Evolutionary conservation across 2,113 vertebrate species (phyloP), one percentile per base, ranked within the genome.

Genomic region (Tricholaema leucomelas): DNA sequence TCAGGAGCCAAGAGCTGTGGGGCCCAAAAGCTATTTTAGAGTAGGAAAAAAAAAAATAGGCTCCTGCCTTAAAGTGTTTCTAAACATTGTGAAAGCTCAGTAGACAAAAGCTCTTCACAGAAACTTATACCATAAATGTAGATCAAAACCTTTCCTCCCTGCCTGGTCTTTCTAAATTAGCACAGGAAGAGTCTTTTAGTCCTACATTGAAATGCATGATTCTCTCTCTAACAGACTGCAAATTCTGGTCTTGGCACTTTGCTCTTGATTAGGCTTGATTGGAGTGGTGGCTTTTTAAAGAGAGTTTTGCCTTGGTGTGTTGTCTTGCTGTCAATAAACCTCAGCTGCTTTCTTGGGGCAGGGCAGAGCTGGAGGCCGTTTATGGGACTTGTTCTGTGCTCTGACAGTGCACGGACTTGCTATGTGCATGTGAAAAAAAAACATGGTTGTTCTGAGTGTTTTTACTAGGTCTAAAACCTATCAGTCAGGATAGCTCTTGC

Each of bases 401-500:
- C 7, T 61, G 44, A 44, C 27, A 17, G 18, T 23, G 6, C 8
- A 27, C 0, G 0, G 7, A 28, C 6, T 17, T 4, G 12, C 69
- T 24, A 2, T 0, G 0, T 23, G 10, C 12, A 3, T 10, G 5
- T 38, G 28, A 25, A 55, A 63, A 66, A 12, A 5, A 12, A 40
- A 40, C 40, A 16, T 46, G 17, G 46, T 60, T 67, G 28, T 48
- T 42, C 14, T 1, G 4, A 8, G 35, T 28, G 27, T 30, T 71
- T 42, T 71, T 66, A 64, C 25, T 36, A 23, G 12, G 58, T 28
- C 48, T 46, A 59, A 75, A 79, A 50, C 31, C 35, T 5, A 52
- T 28, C 63, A 40, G 14, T 15, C 71, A 25, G 21, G 12, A 5
- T 33, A 42, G 21, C 31, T 24, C 48, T 72, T 81, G 33, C 2